phyloP scores from a whole-genome alignment of 2,113 vertebrate genomes.

The Ictalurus furcatus region DNA sequence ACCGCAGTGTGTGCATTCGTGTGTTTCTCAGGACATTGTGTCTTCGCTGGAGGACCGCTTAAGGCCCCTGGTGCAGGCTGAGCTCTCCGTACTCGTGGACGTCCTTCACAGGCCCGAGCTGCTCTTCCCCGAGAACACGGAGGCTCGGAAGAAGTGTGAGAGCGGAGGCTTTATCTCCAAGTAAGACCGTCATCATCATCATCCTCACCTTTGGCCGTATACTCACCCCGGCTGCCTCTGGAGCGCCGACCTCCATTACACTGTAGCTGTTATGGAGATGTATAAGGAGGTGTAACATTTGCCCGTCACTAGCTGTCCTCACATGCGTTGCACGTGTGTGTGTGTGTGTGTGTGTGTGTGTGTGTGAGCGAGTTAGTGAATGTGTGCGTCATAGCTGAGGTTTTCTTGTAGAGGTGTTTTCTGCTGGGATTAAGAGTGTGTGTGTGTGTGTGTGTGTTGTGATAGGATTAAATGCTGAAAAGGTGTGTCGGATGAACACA shows the following conservation, averaged over 20 bases:
- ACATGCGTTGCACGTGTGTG: too few species aligned
- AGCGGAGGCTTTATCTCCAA: slow-evolving; percentile 98
- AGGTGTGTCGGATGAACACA: slow-evolving; percentile 8
- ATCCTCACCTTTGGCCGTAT: neutral
- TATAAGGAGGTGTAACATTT: neutral
- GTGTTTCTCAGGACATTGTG: slow-evolving; percentile 85
- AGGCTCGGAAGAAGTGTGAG: slow-evolving; percentile 93
- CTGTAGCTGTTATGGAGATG: neutral
- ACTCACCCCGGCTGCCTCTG: neutral
- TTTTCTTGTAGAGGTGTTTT: neutral
- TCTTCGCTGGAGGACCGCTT: slow-evolving; percentile 93
- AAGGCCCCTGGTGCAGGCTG: slow-evolving; percentile 92
- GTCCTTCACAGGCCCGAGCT: slow-evolving; percentile 94
- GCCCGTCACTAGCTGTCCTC: neutral
- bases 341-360: neutral
- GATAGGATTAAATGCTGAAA: neutral
- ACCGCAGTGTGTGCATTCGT: neutral
- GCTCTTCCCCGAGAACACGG: slow-evolving; percentile 96
- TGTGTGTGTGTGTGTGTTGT: neutral
- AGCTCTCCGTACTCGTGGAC: slow-evolving; percentile 95
- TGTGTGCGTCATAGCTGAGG: neutral
- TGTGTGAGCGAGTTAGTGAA: neutral
- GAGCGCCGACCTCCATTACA: neutral
- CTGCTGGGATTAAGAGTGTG: neutral
- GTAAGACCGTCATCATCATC: slow-evolving; percentile 69